Evolutionary conservation across 2,797 vertebrate species (phyloP), one percentile per base, ranked within the genome.

Genomic region (Lepilemur ruficaudatus): DNA sequence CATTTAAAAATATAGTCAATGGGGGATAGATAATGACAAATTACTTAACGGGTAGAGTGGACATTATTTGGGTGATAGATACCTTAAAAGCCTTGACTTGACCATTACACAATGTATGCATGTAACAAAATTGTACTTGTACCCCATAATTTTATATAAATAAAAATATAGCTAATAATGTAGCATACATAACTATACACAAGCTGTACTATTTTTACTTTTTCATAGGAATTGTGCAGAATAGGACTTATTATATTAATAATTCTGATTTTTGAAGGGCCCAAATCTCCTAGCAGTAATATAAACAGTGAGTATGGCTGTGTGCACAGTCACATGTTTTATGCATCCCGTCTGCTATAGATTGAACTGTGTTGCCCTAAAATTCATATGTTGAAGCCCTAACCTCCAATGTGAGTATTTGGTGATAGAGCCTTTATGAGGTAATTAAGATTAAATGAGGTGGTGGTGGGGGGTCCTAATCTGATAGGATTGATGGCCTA

Each of bases 361-460:
- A 78, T 22, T 82, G 22, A 96, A 93, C 35, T 20, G 13, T 81
- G 35, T 22, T 57, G 22, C 9, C 55, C 30, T 3, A 3, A 78
- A 75, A 30, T 63, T 84, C 52, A 61, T 46, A 83, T 89, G 72
- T 38, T 72, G 32, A 78, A 84, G 70, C 25, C 25, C 35, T 72
- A 79, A 82, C 52, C 48, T 2, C 23, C 32, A 93, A 35, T 79
- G 79, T 80, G 46, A 46, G 13, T 95, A 86, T 73, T 80, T 87
- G 75, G 63, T 86, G 32, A 85, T 2, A 57, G 11, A 14, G 57
- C 32, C 48, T 81, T 55, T 65, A 65, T 32, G 59, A 81, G 32
- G 38, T 81, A 73, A 86, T 86, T 80, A 86, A 63, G 14, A 78
- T n/a, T 87, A 92, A 82, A 82, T n/a, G n/a, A 87, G 59, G 65